Evolutionary conservation across 2,113 vertebrate genomes (phyloP), one percentile per base, ranked within the genome.

Genomic region (Myotis yumanensis): DNA sequence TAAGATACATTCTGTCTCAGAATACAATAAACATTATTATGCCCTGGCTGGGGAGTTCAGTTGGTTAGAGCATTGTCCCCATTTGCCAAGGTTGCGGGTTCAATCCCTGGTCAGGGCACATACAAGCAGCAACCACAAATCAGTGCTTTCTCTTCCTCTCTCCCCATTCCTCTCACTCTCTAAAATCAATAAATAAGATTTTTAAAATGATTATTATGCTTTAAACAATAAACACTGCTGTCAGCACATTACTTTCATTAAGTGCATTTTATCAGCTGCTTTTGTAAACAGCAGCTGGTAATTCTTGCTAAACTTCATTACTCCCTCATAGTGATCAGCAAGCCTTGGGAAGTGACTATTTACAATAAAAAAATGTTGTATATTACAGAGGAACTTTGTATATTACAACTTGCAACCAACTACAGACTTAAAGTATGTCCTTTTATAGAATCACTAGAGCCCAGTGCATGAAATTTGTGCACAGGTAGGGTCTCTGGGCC

Each of bases 231-330:
- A 96, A 94, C 32, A 92, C 79, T 82, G 59, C 96, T 46, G 3
- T 46, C 90, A 28, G 25, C 86, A 96, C 85, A 91, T 96, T 96
- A 95, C 51, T 96, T 97, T 93, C 93, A 81, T 96, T 90, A 97
- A 23, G 2, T 82, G 87, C 51, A 92, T 95, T 97, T 96, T 92
- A 96, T 92, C 64, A 30, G 91, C 94, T 54, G 77, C 46, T 62
- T 96, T 91, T 46, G 93, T 90, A 94, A 96, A 94, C 95, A 95
- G 79, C 77, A 96, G 94, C 83, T 94, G 96, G 93, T 79, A 92
- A 93, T 40, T 97, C 72, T 84, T 96, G 73, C 69, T 92, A 89
- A 96, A 71, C 68, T 97, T 97, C 95, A 92, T 95, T 81, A 81
- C 68, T 93, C 93, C 37, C 72, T 91, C 46, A 18, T 64, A 73